A percentile compares a stretch with the other conserved stretches of the same genome.
These are phyloP conservation scores for Pampus argenteus DNA, from an alignment of 2,797 vertebrate species.

Conservation along the genomic window DNA sequence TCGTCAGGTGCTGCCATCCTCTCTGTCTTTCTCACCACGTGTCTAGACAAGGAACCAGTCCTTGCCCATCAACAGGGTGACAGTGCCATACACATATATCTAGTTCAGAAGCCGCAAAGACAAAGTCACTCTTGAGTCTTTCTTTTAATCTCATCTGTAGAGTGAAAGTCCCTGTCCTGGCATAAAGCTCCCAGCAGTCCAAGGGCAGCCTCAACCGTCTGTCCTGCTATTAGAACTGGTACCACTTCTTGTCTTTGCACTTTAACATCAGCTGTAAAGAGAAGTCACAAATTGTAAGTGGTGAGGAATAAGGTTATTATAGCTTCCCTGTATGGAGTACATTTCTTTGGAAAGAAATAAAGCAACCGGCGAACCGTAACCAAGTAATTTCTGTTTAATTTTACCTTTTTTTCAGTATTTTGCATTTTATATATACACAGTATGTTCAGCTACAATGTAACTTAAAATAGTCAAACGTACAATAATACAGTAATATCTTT, in stretches of 20 bases:
- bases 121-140: conserved; percentile 72
- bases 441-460: neutral
- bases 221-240: conserved; percentile 91
- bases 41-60: conserved; percentile 65
- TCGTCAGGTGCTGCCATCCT: conserved; percentile 35
- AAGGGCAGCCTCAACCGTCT: conserved; percentile 31
- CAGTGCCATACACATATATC: conserved; percentile 59
- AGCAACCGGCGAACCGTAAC: no score
- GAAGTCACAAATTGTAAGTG: neutral
- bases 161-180: conserved; percentile 74
- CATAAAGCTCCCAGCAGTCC: conserved; percentile 57
- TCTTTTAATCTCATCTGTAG: conserved; percentile 66
- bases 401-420: no score
- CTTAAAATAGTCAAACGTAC: neutral
- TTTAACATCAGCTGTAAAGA: conserved; percentile 95
- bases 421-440: neutral
- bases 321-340: neutral
- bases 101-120: conserved; percentile 70
- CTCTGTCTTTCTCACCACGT: conserved; percentile 39
- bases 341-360: conserved; percentile 2
- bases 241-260: conserved; percentile 99
- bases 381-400: no score
- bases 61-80: conserved; percentile 60
- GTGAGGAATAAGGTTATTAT: neutral
- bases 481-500: neutral